Percentiles rank a stretch among this genome's conserved stretches.
These are phyloP conservation scores for Sebastes nivosus DNA, from an alignment of 2,797 vertebrate genomes.

Conservation along the genomic window DNA sequence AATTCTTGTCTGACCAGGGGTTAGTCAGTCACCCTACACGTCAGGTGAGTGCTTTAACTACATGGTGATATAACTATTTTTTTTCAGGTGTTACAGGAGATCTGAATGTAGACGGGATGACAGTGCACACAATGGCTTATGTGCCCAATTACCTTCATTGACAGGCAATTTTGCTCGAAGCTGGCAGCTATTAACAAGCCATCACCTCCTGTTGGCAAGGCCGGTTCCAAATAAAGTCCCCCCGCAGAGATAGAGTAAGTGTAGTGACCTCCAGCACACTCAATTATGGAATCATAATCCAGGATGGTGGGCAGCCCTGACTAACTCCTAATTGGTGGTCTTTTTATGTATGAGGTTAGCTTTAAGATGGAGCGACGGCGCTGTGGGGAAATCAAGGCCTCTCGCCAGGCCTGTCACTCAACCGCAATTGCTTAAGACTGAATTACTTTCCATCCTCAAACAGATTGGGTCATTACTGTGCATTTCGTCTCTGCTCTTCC, in stretches of 20 bases:
- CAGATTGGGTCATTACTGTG: constrained; percentile 35
- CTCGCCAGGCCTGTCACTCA: constrained; percentile 65
- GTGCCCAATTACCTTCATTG: constrained; percentile 76
- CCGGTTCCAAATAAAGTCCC: constrained; percentile 55
- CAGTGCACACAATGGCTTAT: constrained; percentile 65
- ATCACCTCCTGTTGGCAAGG: constrained; percentile 69
- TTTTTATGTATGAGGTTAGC: constrained; percentile 72
- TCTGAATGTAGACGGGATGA: constrained; percentile 51
- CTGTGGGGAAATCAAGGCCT: constrained; percentile 65
- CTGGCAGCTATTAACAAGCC: constrained; percentile 73
- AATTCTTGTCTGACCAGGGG: constrained; percentile 1
- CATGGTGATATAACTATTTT: constrained; percentile 3
- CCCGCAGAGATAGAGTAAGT: constrained; percentile 45
- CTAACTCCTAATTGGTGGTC: constrained; percentile 72
- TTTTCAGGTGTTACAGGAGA: constrained; percentile 4
- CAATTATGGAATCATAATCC: constrained; percentile 76
- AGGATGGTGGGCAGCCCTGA: constrained; percentile 52
- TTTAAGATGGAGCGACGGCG: constrained; percentile 50
- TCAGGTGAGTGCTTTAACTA: constrained; percentile 2
- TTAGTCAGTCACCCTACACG: constrained; percentile 21
- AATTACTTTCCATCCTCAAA: constrained; percentile 68
- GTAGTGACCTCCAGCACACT: constrained; percentile 68
- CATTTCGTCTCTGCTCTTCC: constrained; percentile 16
- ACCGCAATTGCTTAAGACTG: constrained; percentile 56
- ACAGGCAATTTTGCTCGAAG: constrained; percentile 73